phyloP scores from a whole-genome alignment of 2,888 invertebrate genomes.

The Oeneis ivallda region DNA sequence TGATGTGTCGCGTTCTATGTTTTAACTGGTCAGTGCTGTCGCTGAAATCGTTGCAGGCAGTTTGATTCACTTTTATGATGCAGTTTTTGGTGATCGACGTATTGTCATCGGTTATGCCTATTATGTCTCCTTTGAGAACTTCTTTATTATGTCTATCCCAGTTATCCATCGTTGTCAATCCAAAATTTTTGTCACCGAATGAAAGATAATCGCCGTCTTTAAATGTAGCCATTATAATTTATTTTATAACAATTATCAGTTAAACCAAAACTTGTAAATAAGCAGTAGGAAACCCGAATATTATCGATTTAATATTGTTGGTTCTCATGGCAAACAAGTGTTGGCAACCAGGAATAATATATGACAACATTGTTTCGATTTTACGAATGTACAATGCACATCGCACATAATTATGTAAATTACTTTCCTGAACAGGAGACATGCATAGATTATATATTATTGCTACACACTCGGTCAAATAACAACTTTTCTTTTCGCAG shows the following conservation, averaged over 20 bases:
- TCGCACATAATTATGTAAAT: no score
- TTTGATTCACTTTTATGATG: conserved; percentile 73
- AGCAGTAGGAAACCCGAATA: background rate
- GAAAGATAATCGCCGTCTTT: conserved; percentile 66
- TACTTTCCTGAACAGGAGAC: no score
- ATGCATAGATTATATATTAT: background rate
- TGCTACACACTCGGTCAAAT: background rate
- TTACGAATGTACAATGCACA: background rate
- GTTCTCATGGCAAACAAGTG: conserved; percentile 3
- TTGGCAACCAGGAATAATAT: background rate
- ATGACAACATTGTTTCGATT: conserved; percentile 1
- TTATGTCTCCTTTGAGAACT: conserved; percentile 70
- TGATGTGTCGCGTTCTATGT: conserved; percentile 68
- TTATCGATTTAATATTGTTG: conserved; percentile 8
- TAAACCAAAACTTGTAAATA: background rate
- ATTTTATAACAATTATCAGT: background rate
- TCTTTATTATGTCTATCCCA: conserved; percentile 69
- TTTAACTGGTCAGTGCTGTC: conserved; percentile 70
- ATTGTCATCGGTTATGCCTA: conserved; percentile 65
- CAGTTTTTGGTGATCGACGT: conserved; percentile 72
- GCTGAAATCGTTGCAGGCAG: conserved; percentile 65
- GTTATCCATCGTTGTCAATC: conserved; percentile 57
- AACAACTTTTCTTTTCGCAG: conserved; percentile 52
- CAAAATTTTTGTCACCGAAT: conserved; percentile 61
- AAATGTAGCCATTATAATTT: conserved; percentile 52